Base-by-base conservation (phyloP, 30 jellyfish, hydroid and myxozoan genomes). In the Pseudorhiza aurosa region DNA sequence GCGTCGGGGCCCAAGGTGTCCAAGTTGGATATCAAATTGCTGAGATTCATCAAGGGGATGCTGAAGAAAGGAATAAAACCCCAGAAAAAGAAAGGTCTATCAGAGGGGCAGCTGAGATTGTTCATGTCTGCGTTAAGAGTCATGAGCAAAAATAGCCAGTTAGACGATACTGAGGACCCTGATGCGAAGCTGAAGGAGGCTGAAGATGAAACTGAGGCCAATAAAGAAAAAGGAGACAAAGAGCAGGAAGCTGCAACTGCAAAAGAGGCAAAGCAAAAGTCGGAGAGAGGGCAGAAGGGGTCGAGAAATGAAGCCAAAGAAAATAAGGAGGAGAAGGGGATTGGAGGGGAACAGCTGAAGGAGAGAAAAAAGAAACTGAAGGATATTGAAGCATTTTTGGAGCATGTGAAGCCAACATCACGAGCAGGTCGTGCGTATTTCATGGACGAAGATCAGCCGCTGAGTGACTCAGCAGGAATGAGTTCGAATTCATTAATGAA, bases 371-470 rank as follows among this genome's bases (percentile, higher is more conserved):
- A 57, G 78, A 68, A 80, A 51, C 60, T 80, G 31, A 80, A 80
- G 43, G 78, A 37, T 28, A 80, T 82, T 7, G 60, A 68, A 64
- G 81, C 70, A 8, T 27, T 82, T 21, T 59, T 82, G 45, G 59
- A 82, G 42, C 75, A 71, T 17, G 81, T 82, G 22, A 71, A 58
- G 62, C 94, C 94, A 1, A 69, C 94, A 57, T 32, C 74, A n/a
- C 53, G 75, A 59, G 56, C 86, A 30, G 53, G 83, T 1, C 72
- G 60, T 32, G 68, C 75, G 19, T 75, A 58, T 51, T 65, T 85
- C 59, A 14, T 58, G 53, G 90, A 85, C 58, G 90, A 83, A 63
- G 87, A 85, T 31, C 77, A 69, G 58, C 90, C 90, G 8, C 62
- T 75, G 68, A 79, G 89, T 19, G 88, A 85, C 10, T 60, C 85